Percentiles rank a stretch among this genome's conserved stretches.
These are phyloP conservation scores for Brachionus calyciflorus DNA, from an alignment of 1,140 invertebrate genomes.

Conservation along the genomic window DNA sequence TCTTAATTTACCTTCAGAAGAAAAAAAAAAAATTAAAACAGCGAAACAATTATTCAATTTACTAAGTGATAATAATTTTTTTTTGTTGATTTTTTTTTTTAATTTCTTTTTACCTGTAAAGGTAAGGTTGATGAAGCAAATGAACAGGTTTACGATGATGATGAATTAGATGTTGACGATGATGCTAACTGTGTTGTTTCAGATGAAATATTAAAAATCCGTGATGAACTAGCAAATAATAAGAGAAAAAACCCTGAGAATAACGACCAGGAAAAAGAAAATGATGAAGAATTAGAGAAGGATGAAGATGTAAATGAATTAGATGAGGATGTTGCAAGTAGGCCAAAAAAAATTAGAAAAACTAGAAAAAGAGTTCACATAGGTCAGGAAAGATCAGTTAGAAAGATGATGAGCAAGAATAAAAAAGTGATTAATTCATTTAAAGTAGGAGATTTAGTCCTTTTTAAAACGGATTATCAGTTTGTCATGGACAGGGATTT, in stretches of 20 bases:
- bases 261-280: no score
- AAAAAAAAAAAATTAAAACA: background rate
- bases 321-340: no score
- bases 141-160: background rate
- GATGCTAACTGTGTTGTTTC: background rate
- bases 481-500: background rate
- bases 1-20: background rate
- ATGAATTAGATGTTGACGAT: background rate
- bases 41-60: background rate
- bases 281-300: background rate
- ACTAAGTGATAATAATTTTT: background rate
- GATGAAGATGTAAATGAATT: no score
- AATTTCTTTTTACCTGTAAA: background rate
- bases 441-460: background rate
- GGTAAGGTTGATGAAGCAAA: background rate
- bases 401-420: background rate
- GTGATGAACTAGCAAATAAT: background rate
- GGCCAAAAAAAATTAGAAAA: background rate
- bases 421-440: slow-evolving; percentile 6
- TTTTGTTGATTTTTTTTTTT: background rate
- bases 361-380: background rate
- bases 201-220: background rate
- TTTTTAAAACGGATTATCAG: background rate
- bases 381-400: background rate
- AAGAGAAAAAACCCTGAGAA: background rate